Base-by-base conservation (phyloP, 2,888 invertebrate genomes). In the Omphaloscelis lunosa region DNA sequence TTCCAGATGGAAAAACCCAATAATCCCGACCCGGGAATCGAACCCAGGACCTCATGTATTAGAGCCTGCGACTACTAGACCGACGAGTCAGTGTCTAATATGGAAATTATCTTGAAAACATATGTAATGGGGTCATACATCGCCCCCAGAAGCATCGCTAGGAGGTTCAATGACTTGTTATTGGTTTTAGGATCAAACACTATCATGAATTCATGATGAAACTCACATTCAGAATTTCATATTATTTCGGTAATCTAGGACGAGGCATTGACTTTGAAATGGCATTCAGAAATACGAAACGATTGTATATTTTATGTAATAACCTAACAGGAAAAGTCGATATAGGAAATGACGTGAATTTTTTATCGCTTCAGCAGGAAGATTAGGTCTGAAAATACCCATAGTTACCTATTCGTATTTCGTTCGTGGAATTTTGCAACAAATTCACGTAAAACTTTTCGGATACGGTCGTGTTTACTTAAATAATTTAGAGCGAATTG, bases 241-340 rank as follows among this genome's bases (percentile, higher is more conserved):
- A 76, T 61, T 61, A 34, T 76, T 72, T 72, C 69, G 41, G 20
- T 80, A 77, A 86, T 86, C 77, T 86, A 62, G 83, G 61, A 84
- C 84, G 76, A 84, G 86, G 86, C 86, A 84, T 84, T 84, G 84
- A 86, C 84, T 84, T 86, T 84, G 84, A 83, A 79, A 84, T 79
- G 62, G 29, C 51, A 71, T 79, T 68, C 83, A 70, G 59, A 61
- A 68, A 53, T 51, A 70, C 72, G 27, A 75, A n/a, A 62, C 27
- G 15, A 59, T n/a, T 48, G 56, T 34, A 79, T 79, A 70, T 39
- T 73, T 72, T 76, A 76, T 65, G 56, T 75, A 61, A 56, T 20
- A 29, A 41, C 4, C 29, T 62, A 84, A 72, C 69, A 75, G 86
- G 83, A 84, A 78, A 85, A 63, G 15, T 45, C n/a, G 56, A 53